Base-by-base conservation (phyloP, 2,888 invertebrate genomes). In the Drosophila tripunctata region DNA sequence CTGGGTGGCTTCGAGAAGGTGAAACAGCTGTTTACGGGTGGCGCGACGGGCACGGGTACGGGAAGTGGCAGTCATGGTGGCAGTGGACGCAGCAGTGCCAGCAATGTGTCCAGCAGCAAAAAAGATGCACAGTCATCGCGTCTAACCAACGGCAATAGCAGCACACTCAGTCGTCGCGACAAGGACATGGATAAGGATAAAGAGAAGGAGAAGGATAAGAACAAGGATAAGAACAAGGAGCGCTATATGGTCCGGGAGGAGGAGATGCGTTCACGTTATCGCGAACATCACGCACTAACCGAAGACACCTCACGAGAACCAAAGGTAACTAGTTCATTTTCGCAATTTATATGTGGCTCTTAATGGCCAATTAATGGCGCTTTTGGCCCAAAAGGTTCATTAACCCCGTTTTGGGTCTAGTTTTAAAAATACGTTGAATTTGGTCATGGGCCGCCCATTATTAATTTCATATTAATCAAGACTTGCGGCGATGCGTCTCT, bases 1-100 rank as follows among this genome's bases (percentile, higher is more conserved):
- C 92, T 93, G 79, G 94, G 95, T 90, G 93, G 95, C 84, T 93
- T 95, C 80, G 95, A 95, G 91, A 95, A 94, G 92, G 95, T 95
- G 77, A 96, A 95, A 89, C 95, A 95, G 90, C 92, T 96, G 82
- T 96, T 96, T 92, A 94, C 94, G 82, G 93, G 94, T 10, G 27
- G 27, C 27, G 27, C 8, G 88, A 93, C 80, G 2, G 66, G 67
- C 5, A 69, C 68, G 6, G 94, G 93, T 91, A 21, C 10, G 7
- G 56, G 15, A 17, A 93, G 93, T 90, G 93, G 94, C 90, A 93
- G 93, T 77, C 92, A 93, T 69, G 93, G 86, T 1, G 88, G 89
- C 43, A 83, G 94, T 90, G 93, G 94, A 90, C 92, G 80, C 51
- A 81, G 81, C 65, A 84, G 78, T 22, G 79, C 86, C 62, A 88